Conservation (phyloP, 2,113 vertebrate species). For the Enhydra lutris region DNA sequence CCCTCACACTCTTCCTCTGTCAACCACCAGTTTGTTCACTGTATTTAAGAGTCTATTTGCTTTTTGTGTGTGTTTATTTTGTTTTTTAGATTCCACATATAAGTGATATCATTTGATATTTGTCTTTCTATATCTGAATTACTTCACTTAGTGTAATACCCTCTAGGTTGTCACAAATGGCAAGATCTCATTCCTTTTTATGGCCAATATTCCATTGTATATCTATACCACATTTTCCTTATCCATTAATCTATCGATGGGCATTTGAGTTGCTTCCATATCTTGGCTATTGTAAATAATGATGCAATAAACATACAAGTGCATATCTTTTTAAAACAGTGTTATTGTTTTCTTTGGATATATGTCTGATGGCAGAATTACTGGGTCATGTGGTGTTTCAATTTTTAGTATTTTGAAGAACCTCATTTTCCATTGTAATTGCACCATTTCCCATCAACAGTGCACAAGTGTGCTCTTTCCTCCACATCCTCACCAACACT, state of each 20-base stretch:
- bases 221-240: background rate
- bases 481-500: background rate
- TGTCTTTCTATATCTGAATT: background rate
- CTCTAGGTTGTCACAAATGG: background rate
- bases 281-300: background rate
- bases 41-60: background rate
- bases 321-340: background rate
- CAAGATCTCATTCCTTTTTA: background rate
- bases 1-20: background rate
- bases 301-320: background rate
- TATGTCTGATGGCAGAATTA: background rate
- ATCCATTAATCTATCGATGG: background rate
- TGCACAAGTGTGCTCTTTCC: background rate
- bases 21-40: background rate
- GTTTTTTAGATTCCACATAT: background rate
- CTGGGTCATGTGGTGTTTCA: background rate
- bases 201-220: background rate
- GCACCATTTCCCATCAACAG: background rate
- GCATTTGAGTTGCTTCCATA: background rate
- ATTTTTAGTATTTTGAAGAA: background rate
- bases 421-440: background rate
- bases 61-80: background rate
- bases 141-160: background rate
- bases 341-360: background rate
- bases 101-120: background rate